These are phyloP conservation scores for Ommatoiulus sabulosus DNA, from an alignment of 2,888 invertebrate species.

Conservation along the genomic window DNA sequence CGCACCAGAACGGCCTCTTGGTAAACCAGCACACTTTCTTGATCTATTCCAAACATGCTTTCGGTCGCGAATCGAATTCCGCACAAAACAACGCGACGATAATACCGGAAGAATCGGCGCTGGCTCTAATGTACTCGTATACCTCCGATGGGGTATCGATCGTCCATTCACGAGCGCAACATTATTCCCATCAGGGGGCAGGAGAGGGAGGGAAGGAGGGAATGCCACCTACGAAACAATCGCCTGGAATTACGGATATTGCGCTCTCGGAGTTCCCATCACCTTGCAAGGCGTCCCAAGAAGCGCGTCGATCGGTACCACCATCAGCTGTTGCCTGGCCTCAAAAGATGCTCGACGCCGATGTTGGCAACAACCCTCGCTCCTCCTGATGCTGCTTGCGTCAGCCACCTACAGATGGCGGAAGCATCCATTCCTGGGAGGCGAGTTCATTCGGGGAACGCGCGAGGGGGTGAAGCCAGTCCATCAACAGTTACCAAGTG, in stretches of 20 bases:
- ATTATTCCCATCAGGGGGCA: background rate
- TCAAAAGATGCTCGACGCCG: background rate
- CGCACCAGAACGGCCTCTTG: slow-evolving; percentile 59
- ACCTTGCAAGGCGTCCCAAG: background rate
- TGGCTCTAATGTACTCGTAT: slow-evolving; percentile 11
- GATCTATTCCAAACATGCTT: slow-evolving; percentile 58
- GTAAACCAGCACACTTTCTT: slow-evolving; percentile 59
- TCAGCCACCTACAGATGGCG: background rate
- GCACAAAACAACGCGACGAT: background rate
- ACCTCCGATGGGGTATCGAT: slow-evolving; percentile 1
- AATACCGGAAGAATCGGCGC: background rate
- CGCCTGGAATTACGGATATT: background rate
- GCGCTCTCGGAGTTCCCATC: background rate
- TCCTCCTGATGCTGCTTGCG: background rate
- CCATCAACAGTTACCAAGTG: no score
- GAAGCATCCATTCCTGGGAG: background rate
- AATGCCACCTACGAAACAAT: background rate
- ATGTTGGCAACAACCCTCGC: slow-evolving; percentile 1
- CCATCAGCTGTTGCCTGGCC: slow-evolving; percentile 19
- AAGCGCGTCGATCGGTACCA: background rate
- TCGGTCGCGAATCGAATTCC: background rate
- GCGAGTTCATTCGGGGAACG: background rate
- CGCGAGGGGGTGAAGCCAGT: background rate
- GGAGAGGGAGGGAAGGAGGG: no score
- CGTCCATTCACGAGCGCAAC: background rate